These are phyloP conservation scores for Hybos culiciformis DNA, from an alignment of 2,888 invertebrate species.

Conservation along the genomic window DNA sequence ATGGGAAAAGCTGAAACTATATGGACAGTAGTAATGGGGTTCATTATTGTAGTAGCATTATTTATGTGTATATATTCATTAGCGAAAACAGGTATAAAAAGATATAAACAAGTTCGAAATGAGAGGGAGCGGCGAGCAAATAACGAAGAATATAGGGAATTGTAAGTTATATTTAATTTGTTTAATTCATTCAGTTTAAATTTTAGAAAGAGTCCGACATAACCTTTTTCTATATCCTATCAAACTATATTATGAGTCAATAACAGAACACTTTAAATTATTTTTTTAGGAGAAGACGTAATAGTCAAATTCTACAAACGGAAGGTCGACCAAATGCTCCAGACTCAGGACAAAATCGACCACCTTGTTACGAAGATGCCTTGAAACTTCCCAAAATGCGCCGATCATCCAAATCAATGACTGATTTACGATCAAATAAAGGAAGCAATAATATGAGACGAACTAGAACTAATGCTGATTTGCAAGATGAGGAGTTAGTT, in stretches of 20 bases:
- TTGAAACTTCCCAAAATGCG: constrained; percentile 57
- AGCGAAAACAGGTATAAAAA: constrained; percentile 39
- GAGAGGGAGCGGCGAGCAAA: constrained; percentile 38
- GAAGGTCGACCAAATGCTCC: constrained; percentile 46
- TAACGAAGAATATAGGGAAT: constrained; percentile 29
- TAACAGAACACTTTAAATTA: background rate
- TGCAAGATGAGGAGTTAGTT: constrained; percentile 13
- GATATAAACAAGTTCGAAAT: constrained; percentile 33
- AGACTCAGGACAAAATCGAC: constrained; percentile 51
- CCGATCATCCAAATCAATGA: constrained; percentile 43
- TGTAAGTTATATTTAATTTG: constrained; percentile 23
- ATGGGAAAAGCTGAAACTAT: constrained; percentile 37
- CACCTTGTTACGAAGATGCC: constrained; percentile 67
- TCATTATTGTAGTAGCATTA: constrained; percentile 30
- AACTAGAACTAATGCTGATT: constrained; percentile 19
- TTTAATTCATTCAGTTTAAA: too few relatives aligned
- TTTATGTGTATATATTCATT: constrained; percentile 20
- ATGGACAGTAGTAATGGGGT: constrained; percentile 45
- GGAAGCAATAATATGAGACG: too few relatives aligned
- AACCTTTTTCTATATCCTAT: too few relatives aligned
- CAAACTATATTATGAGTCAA: too few relatives aligned
- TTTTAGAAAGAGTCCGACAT: too few relatives aligned
- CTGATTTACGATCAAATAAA: constrained; percentile 34
- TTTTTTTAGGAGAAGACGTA: constrained; percentile 29
- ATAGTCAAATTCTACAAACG: constrained; percentile 41